A percentile compares a stretch with the other conserved stretches of the same genome.
phyloP scores from a whole-genome alignment of 35 echinoderm and acorn worm genomes.

The Nesometra sesokonis region DNA sequence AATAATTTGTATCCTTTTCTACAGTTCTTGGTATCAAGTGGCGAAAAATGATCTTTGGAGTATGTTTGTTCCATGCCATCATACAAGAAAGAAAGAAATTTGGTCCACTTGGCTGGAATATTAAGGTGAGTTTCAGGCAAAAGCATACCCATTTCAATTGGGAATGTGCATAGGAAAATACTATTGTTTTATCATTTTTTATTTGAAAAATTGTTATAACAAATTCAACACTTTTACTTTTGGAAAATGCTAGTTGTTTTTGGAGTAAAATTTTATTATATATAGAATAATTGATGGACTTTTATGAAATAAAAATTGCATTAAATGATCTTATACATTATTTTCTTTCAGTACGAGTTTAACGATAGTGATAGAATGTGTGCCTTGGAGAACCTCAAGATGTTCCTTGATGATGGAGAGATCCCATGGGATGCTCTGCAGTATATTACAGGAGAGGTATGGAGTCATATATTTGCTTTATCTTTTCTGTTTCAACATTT shows the following conservation, averaged over 20 bases:
- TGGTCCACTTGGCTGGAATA: conserved; percentile 99
- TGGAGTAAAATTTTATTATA: no score
- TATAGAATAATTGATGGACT: no score
- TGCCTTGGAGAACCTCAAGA: conserved; percentile 91
- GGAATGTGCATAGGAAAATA: no score
- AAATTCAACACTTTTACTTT: no score
- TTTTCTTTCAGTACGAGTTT: conserved; percentile 74
- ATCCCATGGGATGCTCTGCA: conserved; percentile 94
- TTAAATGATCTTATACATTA: no score
- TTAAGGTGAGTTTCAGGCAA: no score
- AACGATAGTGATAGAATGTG: conserved; percentile 96
- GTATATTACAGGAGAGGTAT: conserved; percentile 96
- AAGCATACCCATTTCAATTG: no score
- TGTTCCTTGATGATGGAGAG: conserved; percentile 91
- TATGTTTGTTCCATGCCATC: conserved; percentile 97
- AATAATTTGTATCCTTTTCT: background rate
- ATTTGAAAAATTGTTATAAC: no score
- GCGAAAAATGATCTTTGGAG: conserved; percentile 93
- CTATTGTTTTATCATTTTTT: no score
- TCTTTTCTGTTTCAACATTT: no score
- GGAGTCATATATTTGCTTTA: background rate
- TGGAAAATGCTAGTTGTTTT: no score
- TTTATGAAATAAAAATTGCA: no score
- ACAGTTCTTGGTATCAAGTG: conserved; percentile 92
- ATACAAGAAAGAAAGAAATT: conserved; percentile 99